Percentiles rank a stretch among this genome's conserved stretches.
Evolutionary conservation across 1,140 invertebrate genomes (phyloP).

Genomic region (Lucilia cuprina): DNA sequence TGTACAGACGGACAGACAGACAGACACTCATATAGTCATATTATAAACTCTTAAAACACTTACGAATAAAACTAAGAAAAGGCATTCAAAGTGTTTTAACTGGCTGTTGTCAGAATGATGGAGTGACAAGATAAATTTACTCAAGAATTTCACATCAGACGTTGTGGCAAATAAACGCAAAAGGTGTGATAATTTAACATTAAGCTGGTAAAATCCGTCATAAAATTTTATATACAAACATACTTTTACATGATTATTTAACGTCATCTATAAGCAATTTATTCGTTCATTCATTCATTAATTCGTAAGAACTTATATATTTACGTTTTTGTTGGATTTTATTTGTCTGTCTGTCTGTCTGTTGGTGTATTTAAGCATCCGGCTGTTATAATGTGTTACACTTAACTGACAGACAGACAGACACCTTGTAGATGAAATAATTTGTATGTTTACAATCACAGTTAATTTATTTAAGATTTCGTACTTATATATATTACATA

Average conservation of each 20-base stretch:
- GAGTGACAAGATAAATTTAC: constrained; percentile 10
- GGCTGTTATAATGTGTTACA: no score
- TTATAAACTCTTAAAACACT: not conserved
- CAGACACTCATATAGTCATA: not conserved
- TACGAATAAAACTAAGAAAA: not conserved
- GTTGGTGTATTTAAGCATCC: no score
- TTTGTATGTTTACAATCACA: no score
- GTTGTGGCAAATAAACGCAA: not conserved
- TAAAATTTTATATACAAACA: not conserved
- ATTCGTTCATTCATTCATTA: no score
- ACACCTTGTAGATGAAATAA: no score
- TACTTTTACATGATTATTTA: not conserved
- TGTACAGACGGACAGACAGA: not conserved
- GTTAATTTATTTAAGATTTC: no score
- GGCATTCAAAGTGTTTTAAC: no score
- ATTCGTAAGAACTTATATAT: no score
- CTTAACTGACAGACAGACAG: no score
- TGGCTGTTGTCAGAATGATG: not conserved
- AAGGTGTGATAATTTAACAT: constrained; percentile 10
- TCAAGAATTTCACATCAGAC: not conserved
- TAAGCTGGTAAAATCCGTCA: not conserved
- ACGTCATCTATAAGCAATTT: not conserved
- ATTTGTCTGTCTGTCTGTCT: no score
- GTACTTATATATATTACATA: no score
- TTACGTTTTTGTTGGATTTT: no score